Base-by-base conservation (phyloP, 2,113 vertebrate genomes). In the Electrona antarctica region DNA sequence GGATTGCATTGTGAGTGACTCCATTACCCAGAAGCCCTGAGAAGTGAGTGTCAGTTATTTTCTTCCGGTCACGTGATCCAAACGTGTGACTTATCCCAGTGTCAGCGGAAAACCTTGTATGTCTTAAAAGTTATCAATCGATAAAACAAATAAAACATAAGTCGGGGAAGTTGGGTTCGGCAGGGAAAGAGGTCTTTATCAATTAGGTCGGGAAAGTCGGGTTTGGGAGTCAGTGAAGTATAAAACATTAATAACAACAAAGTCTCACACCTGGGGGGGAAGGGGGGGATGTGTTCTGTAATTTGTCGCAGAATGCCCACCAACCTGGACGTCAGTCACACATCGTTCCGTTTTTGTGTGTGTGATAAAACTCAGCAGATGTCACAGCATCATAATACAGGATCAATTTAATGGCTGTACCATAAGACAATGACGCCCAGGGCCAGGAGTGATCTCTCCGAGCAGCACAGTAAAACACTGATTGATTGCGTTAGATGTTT, bases 321-420 rank as follows among this genome's bases (percentile, higher is more conserved):
- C 87, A 88, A 41, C 77, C 82, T 87, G 88, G 83, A 71, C 66
- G 71, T 74, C 78, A 82, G 87, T 11, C 33, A 60, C 50, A 74
- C 71, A 79, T 80, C 66, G 55, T 62, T 82, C 74, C 70, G 15
- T 48, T 73, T 67, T 54, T 60, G 33, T 63, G 41, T 10, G 56
- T 64, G 69, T 75, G 82, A 84, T 85, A 74, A 85, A 88, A 81
- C 41, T 75, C 78, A 84, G 78, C 88, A 90, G 83, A 90, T 89
- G 88, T 84, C 68, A 74, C 64, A 58, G 63, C 81, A 75, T 77
- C 33, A 41, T 6, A 21, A 41, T 6, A 85, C 77, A 80, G 41
- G 2, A 84, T 59, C 77, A 76, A 69, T 90, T 82, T 85, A 84
- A 75, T 50, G 54, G 7, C 57, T 41, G 2, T 65, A 55, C 77